Evolutionary conservation across 2,888 invertebrate genomes (phyloP).

Genomic region (Emmelina monodactyla): DNA sequence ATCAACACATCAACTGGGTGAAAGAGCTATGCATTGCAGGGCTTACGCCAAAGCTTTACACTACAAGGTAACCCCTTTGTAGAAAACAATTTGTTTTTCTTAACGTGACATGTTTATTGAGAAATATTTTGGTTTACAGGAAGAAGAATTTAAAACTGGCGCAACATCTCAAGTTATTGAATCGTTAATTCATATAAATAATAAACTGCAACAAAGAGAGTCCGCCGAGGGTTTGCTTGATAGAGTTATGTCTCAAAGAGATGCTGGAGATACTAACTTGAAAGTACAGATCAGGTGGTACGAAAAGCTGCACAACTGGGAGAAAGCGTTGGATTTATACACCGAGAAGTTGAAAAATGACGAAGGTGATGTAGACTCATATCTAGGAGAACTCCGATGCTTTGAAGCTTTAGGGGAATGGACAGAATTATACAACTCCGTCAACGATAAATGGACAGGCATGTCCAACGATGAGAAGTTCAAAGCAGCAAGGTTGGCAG

Average conservation of each 20-base stretch:
- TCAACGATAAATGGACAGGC: constrained; percentile 80
- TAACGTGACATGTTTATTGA: background rate
- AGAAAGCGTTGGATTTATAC: constrained; percentile 91
- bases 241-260: constrained; percentile 84
- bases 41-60: constrained; percentile 72
- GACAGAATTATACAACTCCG: constrained; percentile 84
- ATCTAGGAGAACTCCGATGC: constrained; percentile 92
- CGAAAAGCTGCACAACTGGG: constrained; percentile 99
- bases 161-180: constrained; percentile 90
- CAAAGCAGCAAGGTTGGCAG: constrained; percentile 88
- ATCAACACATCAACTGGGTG: constrained; percentile 85
- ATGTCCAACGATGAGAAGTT: constrained; percentile 64
- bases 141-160: constrained; percentile 90
- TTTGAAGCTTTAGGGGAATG: constrained; percentile 97
- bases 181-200: constrained; percentile 94
- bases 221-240: constrained; percentile 94
- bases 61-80: constrained; percentile 65
- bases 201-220: constrained; percentile 97
- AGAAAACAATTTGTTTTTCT: constrained; percentile 3
- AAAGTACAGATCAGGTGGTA: constrained; percentile 88
- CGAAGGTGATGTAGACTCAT: constrained; percentile 77
- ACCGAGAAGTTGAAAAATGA: constrained; percentile 74
- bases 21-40: constrained; percentile 93
- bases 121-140: constrained; percentile 41
- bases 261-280: constrained; percentile 67